Percentiles rank a stretch among this genome's conserved stretches.
phyloP scores from a whole-genome alignment of 1,140 invertebrate species.

The Bombyx mandarina region DNA sequence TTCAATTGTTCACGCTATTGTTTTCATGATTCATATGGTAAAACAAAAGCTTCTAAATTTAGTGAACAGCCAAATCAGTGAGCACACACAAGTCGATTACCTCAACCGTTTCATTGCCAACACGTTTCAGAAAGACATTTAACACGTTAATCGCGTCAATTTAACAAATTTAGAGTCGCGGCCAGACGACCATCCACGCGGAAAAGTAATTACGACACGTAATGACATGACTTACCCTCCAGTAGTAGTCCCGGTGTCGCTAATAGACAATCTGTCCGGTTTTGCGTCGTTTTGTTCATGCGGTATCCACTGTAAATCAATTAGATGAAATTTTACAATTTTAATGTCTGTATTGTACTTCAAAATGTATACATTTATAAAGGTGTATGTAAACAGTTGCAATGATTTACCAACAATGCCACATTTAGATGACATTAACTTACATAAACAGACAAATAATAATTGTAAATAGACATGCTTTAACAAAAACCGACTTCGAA shows the following conservation, averaged over 20 bases:
- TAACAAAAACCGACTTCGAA: too few species aligned
- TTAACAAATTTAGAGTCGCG: constrained; percentile 52
- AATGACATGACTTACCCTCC: constrained; percentile 57
- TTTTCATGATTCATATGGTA: neutral
- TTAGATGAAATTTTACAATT: too few species aligned
- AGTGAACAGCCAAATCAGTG: neutral
- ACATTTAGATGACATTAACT: too few species aligned
- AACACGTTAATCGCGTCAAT: constrained; percentile 60
- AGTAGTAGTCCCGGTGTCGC: constrained; percentile 28
- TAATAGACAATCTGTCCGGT: constrained; percentile 54
- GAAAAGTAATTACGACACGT: constrained; percentile 64
- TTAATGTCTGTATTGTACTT: too few species aligned
- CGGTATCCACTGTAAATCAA: neutral
- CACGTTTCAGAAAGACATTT: constrained; percentile 53
- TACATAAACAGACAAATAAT: too few species aligned
- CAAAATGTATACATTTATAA: too few species aligned
- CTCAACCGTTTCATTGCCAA: constrained; percentile 25
- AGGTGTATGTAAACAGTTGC: too few species aligned
- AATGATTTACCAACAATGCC: too few species aligned
- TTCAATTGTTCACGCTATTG: too few species aligned
- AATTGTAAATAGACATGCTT: too few species aligned
- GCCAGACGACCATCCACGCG: constrained; percentile 48
- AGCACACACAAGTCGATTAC: constrained; percentile 11
- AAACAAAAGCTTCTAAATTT: neutral
- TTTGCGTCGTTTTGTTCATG: constrained; percentile 28